A percentile compares a stretch with the other conserved stretches of the same genome.
Evolutionary conservation across 2,113 vertebrate species (phyloP).

Genomic region (Cariama cristata): DNA sequence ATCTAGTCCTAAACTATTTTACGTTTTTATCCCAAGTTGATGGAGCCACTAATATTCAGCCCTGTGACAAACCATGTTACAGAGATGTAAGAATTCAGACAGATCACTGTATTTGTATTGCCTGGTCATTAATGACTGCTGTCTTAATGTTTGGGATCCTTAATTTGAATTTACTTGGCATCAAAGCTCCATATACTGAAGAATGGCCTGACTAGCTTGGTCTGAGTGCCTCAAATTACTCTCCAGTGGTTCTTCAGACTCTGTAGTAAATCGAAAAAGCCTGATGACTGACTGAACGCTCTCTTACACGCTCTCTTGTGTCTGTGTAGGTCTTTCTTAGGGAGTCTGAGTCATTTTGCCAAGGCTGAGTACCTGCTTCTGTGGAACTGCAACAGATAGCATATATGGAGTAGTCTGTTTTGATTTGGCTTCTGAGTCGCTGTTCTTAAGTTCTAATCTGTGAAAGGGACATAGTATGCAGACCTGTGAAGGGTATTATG

Average conservation of each 20-base stretch:
- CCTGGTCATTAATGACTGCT: neutral
- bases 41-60: neutral
- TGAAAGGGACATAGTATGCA: neutral
- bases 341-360: neutral
- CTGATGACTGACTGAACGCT: neutral
- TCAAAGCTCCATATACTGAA: neutral
- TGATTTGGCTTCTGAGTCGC: neutral
- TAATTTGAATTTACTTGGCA: neutral
- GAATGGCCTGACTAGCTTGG: neutral
- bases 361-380: neutral
- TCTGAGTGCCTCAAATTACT: neutral
- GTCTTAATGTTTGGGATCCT: neutral
- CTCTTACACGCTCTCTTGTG: neutral
- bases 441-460: neutral
- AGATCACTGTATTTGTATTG: neutral
- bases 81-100: neutral
- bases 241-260: neutral
- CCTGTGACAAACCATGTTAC: neutral
- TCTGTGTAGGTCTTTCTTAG: neutral
- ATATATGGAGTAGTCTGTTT: neutral
- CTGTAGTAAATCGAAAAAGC: neutral
- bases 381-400: neutral
- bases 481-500: neutral
- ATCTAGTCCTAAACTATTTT: neutral
- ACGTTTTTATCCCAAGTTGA: neutral